These are phyloP conservation scores for Hippoglossus stenolepis DNA, from an alignment of 2,113 vertebrate genomes.

Conservation along the genomic window DNA sequence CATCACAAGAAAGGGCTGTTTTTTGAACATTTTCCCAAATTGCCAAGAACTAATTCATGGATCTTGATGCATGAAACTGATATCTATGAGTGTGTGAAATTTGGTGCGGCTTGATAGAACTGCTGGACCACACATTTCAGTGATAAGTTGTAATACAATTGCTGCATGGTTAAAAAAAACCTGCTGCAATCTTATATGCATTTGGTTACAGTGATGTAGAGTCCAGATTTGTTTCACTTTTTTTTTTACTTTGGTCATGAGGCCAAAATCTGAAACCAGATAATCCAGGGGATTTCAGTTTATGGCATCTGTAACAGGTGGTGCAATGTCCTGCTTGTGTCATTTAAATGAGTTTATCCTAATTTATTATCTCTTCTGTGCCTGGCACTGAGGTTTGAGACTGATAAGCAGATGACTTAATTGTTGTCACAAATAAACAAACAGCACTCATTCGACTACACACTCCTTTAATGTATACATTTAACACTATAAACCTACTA, in stretches of 20 bases:
- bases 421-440: conserved; percentile 66
- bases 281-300: conserved; percentile 25
- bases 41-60: no score
- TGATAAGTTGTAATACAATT: not conserved
- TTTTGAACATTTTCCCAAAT: no score
- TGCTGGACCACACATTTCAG: no score
- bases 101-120: no score
- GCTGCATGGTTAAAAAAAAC: not conserved
- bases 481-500: not conserved
- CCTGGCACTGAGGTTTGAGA: conserved; percentile 73
- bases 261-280: no score
- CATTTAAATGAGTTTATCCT: conserved; percentile 25
- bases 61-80: no score
- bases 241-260: not conserved
- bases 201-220: not conserved
- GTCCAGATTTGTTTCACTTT: not conserved
- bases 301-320: conserved; percentile 3
- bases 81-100: no score
- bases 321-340: not conserved
- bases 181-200: not conserved
- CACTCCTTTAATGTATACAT: not conserved
- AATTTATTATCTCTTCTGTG: conserved; percentile 69
- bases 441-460: not conserved
- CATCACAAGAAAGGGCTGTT: no score
- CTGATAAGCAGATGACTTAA: conserved; percentile 78